phyloP scores from a whole-genome alignment of 1,140 invertebrate genomes.

The Diplogasteroides magnus region DNA sequence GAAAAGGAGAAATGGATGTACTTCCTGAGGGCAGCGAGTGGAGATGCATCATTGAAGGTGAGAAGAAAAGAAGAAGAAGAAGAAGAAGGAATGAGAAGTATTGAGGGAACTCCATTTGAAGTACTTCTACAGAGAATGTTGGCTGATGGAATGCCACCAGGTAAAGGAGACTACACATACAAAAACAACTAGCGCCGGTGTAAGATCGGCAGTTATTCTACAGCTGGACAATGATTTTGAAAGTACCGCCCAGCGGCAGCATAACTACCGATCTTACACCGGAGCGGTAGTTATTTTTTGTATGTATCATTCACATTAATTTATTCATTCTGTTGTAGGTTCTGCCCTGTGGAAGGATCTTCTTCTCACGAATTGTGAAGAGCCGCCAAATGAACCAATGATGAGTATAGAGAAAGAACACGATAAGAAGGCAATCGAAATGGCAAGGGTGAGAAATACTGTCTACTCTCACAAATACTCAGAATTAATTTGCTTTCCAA shows the following conservation, averaged over 20 bases:
- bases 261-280: too few species aligned
- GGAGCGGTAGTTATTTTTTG: too few species aligned
- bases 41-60: constrained; percentile 25
- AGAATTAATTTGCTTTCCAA: too few species aligned
- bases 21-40: constrained; percentile 37
- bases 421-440: constrained; percentile 42
- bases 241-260: too few species aligned
- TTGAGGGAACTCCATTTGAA: constrained; percentile 40
- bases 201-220: too few species aligned
- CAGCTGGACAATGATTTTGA: not conserved
- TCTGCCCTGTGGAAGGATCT: constrained; percentile 40
- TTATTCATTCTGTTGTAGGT: constrained; percentile 5
- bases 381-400: constrained; percentile 39
- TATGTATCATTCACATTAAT: too few species aligned
- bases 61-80: too few species aligned
- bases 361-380: constrained; percentile 31
- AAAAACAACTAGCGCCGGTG: not conserved
- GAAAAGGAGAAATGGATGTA: constrained; percentile 50
- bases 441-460: constrained; percentile 25
- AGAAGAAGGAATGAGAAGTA: too few species aligned
- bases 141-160: constrained; percentile 24
- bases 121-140: constrained; percentile 34
- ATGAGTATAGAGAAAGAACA: constrained; percentile 34
- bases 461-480: not conserved
- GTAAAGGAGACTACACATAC: not conserved